Evolutionary conservation across 2,888 invertebrate genomes (phyloP).

Genomic region (Sarcophaga rosellei): DNA sequence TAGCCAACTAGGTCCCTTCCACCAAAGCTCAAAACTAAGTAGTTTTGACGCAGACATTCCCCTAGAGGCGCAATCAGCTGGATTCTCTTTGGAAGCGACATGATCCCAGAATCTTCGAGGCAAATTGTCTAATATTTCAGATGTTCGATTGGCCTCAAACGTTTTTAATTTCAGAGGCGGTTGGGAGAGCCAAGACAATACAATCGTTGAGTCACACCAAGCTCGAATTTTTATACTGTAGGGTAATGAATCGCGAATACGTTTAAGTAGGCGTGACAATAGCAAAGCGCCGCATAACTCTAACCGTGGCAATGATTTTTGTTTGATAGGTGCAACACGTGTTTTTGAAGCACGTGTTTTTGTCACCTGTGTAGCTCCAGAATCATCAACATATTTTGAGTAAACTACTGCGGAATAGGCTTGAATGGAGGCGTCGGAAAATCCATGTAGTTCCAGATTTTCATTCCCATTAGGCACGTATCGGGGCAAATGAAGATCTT

Average conservation of each 20-base stretch:
- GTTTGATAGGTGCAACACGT: slow-evolving; percentile 43
- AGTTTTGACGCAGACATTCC: slow-evolving; percentile 28
- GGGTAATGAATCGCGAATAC: slow-evolving; percentile 6
- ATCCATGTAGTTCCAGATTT: slow-evolving; percentile 23
- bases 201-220: slow-evolving; percentile 52
- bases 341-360: slow-evolving; percentile 38
- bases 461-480: neutral
- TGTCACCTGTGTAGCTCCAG: neutral
- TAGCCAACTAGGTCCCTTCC: slow-evolving; percentile 31
- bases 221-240: slow-evolving; percentile 4
- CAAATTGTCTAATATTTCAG: slow-evolving; percentile 39
- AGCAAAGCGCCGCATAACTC: slow-evolving; percentile 41
- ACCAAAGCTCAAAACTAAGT: slow-evolving; percentile 23
- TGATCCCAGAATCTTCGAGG: slow-evolving; percentile 31
- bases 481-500: neutral
- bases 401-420: slow-evolving; percentile 21
- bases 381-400: neutral
- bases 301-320: slow-evolving; percentile 18
- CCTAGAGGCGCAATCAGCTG: slow-evolving; percentile 47
- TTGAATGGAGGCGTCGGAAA: slow-evolving; percentile 35
- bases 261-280: slow-evolving; percentile 39
- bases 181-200: slow-evolving; percentile 35
- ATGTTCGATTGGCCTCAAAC: slow-evolving; percentile 34
- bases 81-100: slow-evolving; percentile 31
- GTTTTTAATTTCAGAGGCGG: slow-evolving; percentile 33